These are phyloP conservation scores for Hystrix cristata DNA, from an alignment of 2,113 vertebrate genomes.

Conservation along the genomic window DNA sequence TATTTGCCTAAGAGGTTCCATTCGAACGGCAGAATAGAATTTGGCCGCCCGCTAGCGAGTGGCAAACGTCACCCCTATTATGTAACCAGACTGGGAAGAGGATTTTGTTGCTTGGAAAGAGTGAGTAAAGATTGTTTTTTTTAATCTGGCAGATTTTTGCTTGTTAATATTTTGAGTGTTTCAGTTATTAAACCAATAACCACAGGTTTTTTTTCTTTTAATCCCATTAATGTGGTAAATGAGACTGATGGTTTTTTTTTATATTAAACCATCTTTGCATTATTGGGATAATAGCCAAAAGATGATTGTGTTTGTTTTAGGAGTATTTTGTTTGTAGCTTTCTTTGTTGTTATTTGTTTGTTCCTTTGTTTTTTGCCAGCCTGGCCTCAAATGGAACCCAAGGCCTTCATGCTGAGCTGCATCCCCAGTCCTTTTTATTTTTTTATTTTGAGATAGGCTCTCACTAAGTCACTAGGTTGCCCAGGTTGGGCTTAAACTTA, in stretches of 20 bases:
- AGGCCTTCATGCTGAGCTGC: background rate
- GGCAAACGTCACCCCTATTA: slow-evolving; percentile 60
- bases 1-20: background rate
- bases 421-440: background rate
- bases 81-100: slow-evolving; percentile 67
- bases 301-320: background rate
- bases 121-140: slow-evolving; percentile 49
- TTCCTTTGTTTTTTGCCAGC: background rate
- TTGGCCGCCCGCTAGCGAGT: slow-evolving; percentile 17
- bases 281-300: background rate
- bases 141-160: slow-evolving; percentile 59
- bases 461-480: background rate
- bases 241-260: background rate
- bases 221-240: background rate
- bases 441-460: background rate
- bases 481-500: background rate
- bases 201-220: background rate
- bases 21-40: background rate
- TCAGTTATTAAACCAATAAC: slow-evolving; percentile 37
- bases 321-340: background rate
- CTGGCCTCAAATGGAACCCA: background rate
- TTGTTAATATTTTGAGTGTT: slow-evolving; percentile 53
- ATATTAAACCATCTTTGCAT: slow-evolving; percentile 62
- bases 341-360: background rate
- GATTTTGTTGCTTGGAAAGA: slow-evolving; percentile 69